phyloP scores from a whole-genome alignment of 2,888 invertebrate genomes.

The Ligdia adustata region DNA sequence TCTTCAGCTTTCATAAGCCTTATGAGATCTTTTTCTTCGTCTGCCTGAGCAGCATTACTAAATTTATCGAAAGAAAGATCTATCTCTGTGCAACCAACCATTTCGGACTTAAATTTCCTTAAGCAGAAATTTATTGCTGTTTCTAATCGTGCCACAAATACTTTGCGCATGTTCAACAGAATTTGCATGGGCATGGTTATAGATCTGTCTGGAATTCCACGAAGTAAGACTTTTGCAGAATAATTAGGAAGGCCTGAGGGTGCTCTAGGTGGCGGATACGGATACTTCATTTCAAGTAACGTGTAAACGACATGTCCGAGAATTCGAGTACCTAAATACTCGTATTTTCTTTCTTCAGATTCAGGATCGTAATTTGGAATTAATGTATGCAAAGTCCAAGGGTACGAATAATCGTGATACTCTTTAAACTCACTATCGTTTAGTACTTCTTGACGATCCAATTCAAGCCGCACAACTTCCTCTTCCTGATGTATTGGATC shows the following conservation, averaged over 20 bases:
- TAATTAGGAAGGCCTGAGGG: conserved; percentile 66
- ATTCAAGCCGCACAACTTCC: conserved; percentile 73
- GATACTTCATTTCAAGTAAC: conserved; percentile 76
- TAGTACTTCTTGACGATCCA: conserved; percentile 78
- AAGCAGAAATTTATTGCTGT: conserved; percentile 85
- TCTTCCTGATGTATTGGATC: conserved; percentile 58
- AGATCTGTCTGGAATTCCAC: conserved; percentile 70
- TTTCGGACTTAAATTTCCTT: conserved; percentile 79
- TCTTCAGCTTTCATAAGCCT: conserved; percentile 65
- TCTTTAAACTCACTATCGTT: conserved; percentile 82
- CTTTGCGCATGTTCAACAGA: conserved; percentile 63
- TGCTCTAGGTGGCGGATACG: conserved; percentile 58
- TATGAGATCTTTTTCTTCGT: conserved; percentile 63
- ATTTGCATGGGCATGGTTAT: conserved; percentile 67
- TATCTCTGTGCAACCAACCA: conserved; percentile 74
- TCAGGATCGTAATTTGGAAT: conserved; percentile 69
- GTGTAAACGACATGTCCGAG: conserved; percentile 82
- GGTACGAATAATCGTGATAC: conserved; percentile 79
- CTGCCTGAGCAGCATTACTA: conserved; percentile 51
- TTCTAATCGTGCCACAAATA: conserved; percentile 74
- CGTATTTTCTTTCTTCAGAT: conserved; percentile 69
- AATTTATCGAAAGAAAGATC: conserved; percentile 73
- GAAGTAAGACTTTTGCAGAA: conserved; percentile 65
- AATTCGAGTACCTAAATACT: conserved; percentile 70
- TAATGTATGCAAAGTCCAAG: conserved; percentile 80